Percentiles rank a stretch among this genome's conserved stretches.
Evolutionary conservation across 2,113 vertebrate species (phyloP).

Genomic region (Pipra filicauda): DNA sequence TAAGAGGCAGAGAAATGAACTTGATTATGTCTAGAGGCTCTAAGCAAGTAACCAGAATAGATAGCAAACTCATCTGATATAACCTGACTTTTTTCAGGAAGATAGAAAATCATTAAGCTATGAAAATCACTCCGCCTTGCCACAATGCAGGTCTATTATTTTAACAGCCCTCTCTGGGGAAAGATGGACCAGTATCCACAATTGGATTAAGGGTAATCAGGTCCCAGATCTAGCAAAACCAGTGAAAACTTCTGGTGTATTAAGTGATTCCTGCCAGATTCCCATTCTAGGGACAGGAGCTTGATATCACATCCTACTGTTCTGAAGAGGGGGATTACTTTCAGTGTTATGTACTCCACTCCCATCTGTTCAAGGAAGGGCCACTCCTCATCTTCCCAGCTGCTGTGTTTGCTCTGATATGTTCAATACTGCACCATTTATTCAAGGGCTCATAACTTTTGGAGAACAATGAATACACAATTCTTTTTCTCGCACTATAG

Average conservation of each 20-base stretch:
- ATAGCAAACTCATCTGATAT: not conserved
- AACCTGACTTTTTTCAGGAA: not conserved
- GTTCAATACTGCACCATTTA: not conserved
- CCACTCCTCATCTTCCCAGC: not conserved
- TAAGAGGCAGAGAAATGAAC: conserved; percentile 2
- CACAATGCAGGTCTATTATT: not conserved
- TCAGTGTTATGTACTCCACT: not conserved
- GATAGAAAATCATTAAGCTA: not conserved
- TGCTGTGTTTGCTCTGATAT: not conserved
- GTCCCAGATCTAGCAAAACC: not conserved
- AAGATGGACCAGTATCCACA: not conserved
- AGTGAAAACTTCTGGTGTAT: not conserved
- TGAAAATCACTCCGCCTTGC: not conserved
- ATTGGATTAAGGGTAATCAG: not conserved
- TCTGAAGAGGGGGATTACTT: not conserved
- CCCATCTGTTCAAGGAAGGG: not conserved
- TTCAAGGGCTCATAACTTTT: not conserved
- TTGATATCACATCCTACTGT: not conserved
- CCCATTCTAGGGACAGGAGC: not conserved
- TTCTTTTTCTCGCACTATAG: not conserved
- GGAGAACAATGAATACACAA: not conserved
- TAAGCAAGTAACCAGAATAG: not conserved
- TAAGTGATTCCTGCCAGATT: not conserved
- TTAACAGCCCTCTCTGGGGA: not conserved
- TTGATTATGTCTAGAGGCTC: not conserved